Base-by-base conservation (phyloP, 2,797 vertebrate species). In the Lophius americanus region DNA sequence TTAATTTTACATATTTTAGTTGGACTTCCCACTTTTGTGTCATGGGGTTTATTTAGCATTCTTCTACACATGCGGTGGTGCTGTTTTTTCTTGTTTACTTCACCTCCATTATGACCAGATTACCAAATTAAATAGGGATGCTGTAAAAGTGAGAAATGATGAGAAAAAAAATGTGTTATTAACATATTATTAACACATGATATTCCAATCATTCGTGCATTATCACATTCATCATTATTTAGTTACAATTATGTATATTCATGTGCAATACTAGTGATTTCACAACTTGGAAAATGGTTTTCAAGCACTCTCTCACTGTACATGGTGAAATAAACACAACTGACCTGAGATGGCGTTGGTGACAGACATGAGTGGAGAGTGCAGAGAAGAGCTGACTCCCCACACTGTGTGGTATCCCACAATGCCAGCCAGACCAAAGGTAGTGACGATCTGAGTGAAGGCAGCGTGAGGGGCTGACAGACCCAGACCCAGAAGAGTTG, bases 341-440 rank as follows among this genome's bases (percentile, higher is more conserved):
- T 76, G 54, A 95, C 95, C 94, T 83, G 95, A 96, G 81, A 95
- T 95, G 44, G 95, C 94, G 36, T 96, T 96, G 67, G 94, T 95
- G 74, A 95, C 93, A 5, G 92, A 94, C 93, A 95, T 93, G 53
- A 95, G 92, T 2, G 92, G 93, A 3, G 95, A 96, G 87, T 94
- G 92, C 61, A 95, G 90, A 38, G 94, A 93, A 62, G 95, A 92
- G 48, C 91, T 93, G 73, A 95, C 92, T 32, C 92, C 94, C 93
- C 93, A 94, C 63, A 93, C 92, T 1, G 91, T 93, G 72, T 92
- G 93, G 89, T 94, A 96, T 75, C 92, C 92, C 78, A 94, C 93
- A 0, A 92, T 93, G 75, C 93, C 94, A 37, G 94, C 92, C 56
- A 95, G 85, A 52, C 94, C 93, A 59, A 96, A 95, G 72, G 90